Conservation (phyloP, 2,797 vertebrate species). For the Iguana delicatissima region DNA sequence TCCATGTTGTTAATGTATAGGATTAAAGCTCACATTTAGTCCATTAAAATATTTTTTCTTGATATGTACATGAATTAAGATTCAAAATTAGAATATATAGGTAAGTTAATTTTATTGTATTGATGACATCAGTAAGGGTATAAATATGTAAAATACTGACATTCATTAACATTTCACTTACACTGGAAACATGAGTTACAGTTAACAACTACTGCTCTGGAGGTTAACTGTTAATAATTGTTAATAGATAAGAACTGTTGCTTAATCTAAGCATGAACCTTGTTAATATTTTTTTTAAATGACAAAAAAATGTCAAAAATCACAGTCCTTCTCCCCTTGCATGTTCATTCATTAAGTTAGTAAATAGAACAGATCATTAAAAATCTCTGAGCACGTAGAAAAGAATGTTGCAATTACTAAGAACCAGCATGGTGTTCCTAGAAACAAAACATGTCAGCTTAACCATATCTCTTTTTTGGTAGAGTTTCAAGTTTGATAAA, state of each 20-base stretch:
- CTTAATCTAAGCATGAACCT: background rate
- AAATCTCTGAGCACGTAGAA: too few relatives aligned
- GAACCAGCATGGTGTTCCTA: too few relatives aligned
- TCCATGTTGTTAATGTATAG: background rate
- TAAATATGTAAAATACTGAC: background rate
- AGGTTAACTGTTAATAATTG: too few relatives aligned
- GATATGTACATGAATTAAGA: background rate
- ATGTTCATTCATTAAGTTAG: background rate
- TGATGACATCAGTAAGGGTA: background rate
- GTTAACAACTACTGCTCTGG: background rate
- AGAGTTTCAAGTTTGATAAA: too few relatives aligned
- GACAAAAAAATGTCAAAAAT: background rate
- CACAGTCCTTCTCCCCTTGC: background rate
- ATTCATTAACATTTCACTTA: background rate
- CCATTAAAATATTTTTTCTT: background rate
- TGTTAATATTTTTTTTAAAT: background rate
- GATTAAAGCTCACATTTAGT: constrained; percentile 4
- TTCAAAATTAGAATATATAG: background rate
- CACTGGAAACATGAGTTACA: background rate
- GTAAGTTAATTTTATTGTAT: background rate
- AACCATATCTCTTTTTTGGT: too few relatives aligned
- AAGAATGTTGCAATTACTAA: too few relatives aligned
- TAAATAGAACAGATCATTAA: background rate
- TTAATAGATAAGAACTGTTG: too few relatives aligned
- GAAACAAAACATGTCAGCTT: too few relatives aligned